These are phyloP conservation scores for Syngnathus rostellatus DNA, from an alignment of 2,797 vertebrate genomes.

Conservation along the genomic window DNA sequence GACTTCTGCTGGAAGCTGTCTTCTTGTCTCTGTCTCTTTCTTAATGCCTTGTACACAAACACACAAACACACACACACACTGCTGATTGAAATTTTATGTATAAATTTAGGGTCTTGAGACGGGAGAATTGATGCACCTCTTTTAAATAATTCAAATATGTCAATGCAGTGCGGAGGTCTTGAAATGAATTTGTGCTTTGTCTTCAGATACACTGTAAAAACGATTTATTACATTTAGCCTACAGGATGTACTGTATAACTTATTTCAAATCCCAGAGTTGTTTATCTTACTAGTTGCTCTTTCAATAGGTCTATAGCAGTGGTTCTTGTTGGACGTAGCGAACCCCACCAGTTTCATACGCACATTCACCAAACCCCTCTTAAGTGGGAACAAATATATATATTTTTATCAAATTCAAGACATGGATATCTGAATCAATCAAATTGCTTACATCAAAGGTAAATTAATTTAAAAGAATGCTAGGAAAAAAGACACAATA, in stretches of 20 bases:
- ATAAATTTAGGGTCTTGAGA: constrained; percentile 23
- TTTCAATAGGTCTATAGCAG: not conserved
- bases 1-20: constrained; percentile 68
- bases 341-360: too few species aligned
- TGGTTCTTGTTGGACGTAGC: too few species aligned
- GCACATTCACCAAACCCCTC: too few species aligned
- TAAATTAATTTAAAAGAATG: not conserved
- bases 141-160: constrained; percentile 42
- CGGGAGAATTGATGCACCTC: constrained; percentile 35
- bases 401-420: too few species aligned
- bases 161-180: constrained; percentile 27
- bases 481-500: constrained; percentile 29
- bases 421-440: too few species aligned
- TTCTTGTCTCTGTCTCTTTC: constrained; percentile 56
- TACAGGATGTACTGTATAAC: not conserved
- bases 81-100: constrained; percentile 48
- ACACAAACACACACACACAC: constrained; percentile 16
- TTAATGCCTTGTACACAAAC: constrained; percentile 16
- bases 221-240: not conserved
- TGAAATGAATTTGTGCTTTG: not conserved
- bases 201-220: not conserved
- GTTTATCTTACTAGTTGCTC: not conserved
- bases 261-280: not conserved
- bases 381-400: too few species aligned
- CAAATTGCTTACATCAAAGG: too few species aligned